Evolutionary conservation across 2,113 vertebrate species (phyloP), one percentile per base, ranked within the genome.

Genomic region (Campylorhamphus procurvoides): DNA sequence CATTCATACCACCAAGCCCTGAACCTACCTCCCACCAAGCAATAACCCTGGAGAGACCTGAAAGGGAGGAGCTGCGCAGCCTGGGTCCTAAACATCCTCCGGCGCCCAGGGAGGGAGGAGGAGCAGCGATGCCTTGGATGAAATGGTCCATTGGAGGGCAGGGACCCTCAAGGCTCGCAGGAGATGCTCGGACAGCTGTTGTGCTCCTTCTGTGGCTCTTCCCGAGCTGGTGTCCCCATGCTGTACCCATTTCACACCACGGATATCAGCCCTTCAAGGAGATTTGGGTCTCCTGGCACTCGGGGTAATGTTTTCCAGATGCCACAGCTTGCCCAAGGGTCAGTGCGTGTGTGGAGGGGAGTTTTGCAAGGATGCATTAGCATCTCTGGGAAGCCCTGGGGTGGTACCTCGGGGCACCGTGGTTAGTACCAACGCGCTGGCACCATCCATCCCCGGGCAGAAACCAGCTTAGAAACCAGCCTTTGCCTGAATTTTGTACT

Each of bases 41-140:
- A 94, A 94, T 92, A 94, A 94, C 93, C 95, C 96, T 79, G 93
- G 59, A 93, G 94, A 96, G 94, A 95, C 96, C 96, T 82, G 92
- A 64, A 90, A 95, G 92, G 92, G 92, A 97, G 94, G 94, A 92
- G 91, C 79, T 46, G 73, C 59, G 4, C 72, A 68, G 67, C 91
- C 91, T 9, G 95, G 98, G 98, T 98, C 98, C 98, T 97, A 97
- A 96, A 92, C 95, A 95, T 91, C 96, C 82, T 75, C 96, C 25
- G 3, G 73, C 85, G 78, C 66, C 68, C 60, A 27, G 58, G 62
- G 18, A 84, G 44, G 81, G 66, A 87, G 87, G 77, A 75, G 55
- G 39, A 47, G 8, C 31, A 5, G 12, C 3, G 42, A 28, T 73
- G 87, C 49, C 28, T 14, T 66, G 22, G 68, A 74, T 49, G 66